Evolutionary conservation across 2,888 invertebrate species (phyloP).

Genomic region (Hemicrepidius hirtus): DNA sequence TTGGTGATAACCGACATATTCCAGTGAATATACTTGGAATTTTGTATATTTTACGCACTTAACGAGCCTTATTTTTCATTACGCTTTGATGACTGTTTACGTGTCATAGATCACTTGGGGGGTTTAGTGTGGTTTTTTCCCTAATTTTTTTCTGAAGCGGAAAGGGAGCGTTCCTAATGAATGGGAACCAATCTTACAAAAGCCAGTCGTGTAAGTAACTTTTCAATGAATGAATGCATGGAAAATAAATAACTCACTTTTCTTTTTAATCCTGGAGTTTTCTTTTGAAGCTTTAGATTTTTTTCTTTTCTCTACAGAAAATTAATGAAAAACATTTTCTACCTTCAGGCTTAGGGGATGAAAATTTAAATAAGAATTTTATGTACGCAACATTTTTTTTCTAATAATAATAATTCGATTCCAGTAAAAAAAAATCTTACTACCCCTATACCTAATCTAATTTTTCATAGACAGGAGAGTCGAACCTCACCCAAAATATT

Average conservation of each 20-base stretch:
- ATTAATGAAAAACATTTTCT: too few species aligned
- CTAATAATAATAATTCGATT: too few species aligned
- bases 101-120: conserved; percentile 38
- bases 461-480: too few species aligned
- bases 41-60: conserved; percentile 33
- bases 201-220: conserved; percentile 71
- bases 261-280: neutral
- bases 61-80: conserved; percentile 29
- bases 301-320: neutral
- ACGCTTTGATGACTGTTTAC: conserved; percentile 40
- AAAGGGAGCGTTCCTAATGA: conserved; percentile 65
- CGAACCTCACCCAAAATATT: too few species aligned
- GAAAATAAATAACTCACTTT: neutral
- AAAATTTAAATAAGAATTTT: too few species aligned
- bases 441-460: too few species aligned
- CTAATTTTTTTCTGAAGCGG: conserved; percentile 25
- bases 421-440: too few species aligned
- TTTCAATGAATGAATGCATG: conserved; percentile 28
- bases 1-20: conserved; percentile 55
- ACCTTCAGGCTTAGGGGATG: too few species aligned
- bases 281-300: neutral
- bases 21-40: conserved; percentile 35
- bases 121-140: conserved; percentile 32
- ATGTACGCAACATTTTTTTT: too few species aligned
- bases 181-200: conserved; percentile 74